Evolutionary conservation across 2,113 vertebrate genomes (phyloP), one percentile per base, ranked within the genome.

Genomic region (Mandrillus leucophaeus): DNA sequence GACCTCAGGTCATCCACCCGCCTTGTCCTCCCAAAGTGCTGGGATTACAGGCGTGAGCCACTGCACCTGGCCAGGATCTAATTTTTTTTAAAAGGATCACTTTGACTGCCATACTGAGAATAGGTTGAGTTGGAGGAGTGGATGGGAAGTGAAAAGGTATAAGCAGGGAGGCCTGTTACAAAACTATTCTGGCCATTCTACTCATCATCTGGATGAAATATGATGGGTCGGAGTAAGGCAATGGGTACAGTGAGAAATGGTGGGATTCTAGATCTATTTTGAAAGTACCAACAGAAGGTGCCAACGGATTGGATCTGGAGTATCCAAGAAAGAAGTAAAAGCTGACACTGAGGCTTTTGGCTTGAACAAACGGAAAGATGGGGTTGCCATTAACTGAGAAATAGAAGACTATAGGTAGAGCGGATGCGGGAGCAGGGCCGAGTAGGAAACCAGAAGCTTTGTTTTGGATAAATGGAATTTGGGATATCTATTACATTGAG

Each of bases 21-120:
- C 12, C 61, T 64, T 13, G 5, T 27, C 61, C 61, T 64, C 27
- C 27, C 27, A 32, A 64, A 64, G 30, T 64, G 27, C 61, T 64
- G 13, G 27, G 11, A 14, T 32, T 32, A 30, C 27, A 64, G 27
- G 61, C 12, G 5, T 64, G 27, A 64, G 27, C 61, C 66, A 68
- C 32, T 32, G 66, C 6, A 0, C 11, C 45, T 40, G 40, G 23
- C 78, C 72, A 64, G 11, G 13, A 50, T 66, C 20, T 78, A 23
- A n/a, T 14, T 35, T 82, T 79, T 82, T 93, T n/a, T 72, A 22
- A 90, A 85, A 78, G 59, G 38, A 78, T 30, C 66, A 68, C 32
- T 68, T 35, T n/a, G 32, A 68, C 35, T 83, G 22, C 40, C 68
- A 17, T 32, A 22, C 76, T 86, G 68, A 72, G 82, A 91, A 55